phyloP scores from a whole-genome alignment of 2,888 invertebrate species.

The Caenorhabditis sp. region DNA sequence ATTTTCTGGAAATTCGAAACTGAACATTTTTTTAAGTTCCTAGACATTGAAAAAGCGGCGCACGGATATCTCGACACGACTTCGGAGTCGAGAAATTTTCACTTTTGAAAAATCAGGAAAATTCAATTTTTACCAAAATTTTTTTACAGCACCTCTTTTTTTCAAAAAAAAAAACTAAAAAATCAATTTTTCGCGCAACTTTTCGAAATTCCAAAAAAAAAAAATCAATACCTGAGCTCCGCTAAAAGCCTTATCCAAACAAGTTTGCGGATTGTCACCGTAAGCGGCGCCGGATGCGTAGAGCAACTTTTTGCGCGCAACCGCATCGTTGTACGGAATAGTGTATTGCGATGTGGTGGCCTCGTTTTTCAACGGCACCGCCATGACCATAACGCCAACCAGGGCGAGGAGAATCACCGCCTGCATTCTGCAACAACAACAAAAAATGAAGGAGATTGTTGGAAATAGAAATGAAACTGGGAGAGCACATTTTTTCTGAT shows the following conservation, averaged over 20 bases:
- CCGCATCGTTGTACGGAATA: slow-evolving; percentile 34
- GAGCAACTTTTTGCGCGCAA: slow-evolving; percentile 28
- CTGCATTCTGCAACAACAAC: slow-evolving; percentile 26
- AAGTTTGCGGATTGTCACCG: slow-evolving; percentile 28
- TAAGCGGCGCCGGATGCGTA: slow-evolving; percentile 42
- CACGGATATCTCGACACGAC: too few species aligned
- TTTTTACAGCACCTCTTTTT: too few species aligned
- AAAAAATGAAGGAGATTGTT: background rate
- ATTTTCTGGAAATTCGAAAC: too few species aligned
- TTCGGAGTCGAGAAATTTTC: too few species aligned
- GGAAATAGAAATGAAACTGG: background rate
- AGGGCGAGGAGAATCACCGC: slow-evolving; percentile 11
- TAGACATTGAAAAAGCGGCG: too few species aligned
- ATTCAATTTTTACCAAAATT: too few species aligned
- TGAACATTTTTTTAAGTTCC: too few species aligned
- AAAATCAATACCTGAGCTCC: slow-evolving; percentile 15
- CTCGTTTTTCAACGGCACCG: slow-evolving; percentile 8
- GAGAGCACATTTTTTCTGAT: background rate
- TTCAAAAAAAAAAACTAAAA: too few species aligned
- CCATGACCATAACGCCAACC: slow-evolving; percentile 12
- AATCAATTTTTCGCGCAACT: too few species aligned
- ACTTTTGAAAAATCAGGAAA: too few species aligned
- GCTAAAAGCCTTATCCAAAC: slow-evolving; percentile 30
- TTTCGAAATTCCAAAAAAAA: too few species aligned
- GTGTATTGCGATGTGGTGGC: slow-evolving; percentile 19